Conservation (phyloP, 2,888 invertebrate genomes). For the Dryadula phaetusa region DNA sequence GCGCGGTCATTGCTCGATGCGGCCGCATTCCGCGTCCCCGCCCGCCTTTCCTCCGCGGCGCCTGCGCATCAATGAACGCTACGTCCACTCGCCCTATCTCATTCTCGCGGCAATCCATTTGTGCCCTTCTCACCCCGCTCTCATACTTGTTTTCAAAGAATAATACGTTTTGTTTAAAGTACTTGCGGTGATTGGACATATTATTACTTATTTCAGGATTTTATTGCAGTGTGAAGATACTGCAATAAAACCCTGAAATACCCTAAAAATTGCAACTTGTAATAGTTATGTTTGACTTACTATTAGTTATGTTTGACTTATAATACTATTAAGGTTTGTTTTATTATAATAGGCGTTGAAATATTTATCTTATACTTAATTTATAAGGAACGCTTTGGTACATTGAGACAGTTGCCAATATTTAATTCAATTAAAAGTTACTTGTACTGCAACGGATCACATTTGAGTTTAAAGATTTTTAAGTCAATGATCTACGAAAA, state of each 20-base stretch:
- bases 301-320: too few relatives aligned
- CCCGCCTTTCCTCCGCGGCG: conserved; percentile 63
- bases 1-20: conserved; percentile 84
- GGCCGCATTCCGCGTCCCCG: conserved; percentile 79
- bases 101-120: conserved; percentile 57
- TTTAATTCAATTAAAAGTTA: not conserved
- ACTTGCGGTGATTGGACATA: conserved; percentile 8
- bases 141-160: conserved; percentile 30
- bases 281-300: too few relatives aligned
- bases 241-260: too few relatives aligned
- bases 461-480: conserved; percentile 24
- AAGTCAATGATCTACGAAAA: conserved; percentile 36
- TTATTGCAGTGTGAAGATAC: not conserved
- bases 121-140: conserved; percentile 51
- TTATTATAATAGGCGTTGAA: not conserved
- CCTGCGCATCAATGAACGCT: conserved; percentile 83
- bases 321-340: not conserved
- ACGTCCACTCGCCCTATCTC: conserved; percentile 68
- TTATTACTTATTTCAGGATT: not conserved
- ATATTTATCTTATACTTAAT: not conserved
- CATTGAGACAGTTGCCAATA: not conserved
- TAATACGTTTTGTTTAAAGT: conserved; percentile 18
- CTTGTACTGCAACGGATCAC: not conserved
- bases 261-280: too few relatives aligned
- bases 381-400: not conserved